A percentile compares a stretch with the other conserved stretches of the same genome.
phyloP scores from a whole-genome alignment of 2,113 vertebrate genomes.

The Melanostigma gelatinosum region DNA sequence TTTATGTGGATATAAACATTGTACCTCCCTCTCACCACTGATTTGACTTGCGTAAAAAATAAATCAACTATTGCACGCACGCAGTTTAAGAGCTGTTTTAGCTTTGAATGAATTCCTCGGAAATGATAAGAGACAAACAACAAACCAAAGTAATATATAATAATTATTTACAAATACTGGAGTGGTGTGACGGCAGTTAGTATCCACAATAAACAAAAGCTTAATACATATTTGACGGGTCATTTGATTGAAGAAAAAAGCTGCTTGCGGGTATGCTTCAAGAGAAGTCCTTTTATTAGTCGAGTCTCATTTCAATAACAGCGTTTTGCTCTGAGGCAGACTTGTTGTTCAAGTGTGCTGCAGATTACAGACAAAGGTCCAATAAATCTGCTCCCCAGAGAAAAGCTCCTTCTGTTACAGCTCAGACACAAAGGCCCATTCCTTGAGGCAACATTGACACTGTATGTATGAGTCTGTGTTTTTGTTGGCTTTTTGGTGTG shows the following conservation, averaged over 20 bases:
- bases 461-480: neutral
- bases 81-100: neutral
- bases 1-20: neutral
- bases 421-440: slow-evolving; percentile 42
- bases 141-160: neutral
- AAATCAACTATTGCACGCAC: neutral
- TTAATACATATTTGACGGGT: slow-evolving; percentile 12
- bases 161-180: neutral
- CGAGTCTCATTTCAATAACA: slow-evolving; percentile 49
- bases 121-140: neutral
- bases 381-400: slow-evolving; percentile 62
- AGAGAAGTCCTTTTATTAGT: slow-evolving; percentile 47
- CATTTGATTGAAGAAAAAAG: slow-evolving; percentile 7
- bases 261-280: slow-evolving; percentile 8
- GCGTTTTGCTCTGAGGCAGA: slow-evolving; percentile 48
- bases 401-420: slow-evolving; percentile 42
- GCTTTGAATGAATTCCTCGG: neutral
- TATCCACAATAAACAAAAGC: slow-evolving; percentile 4
- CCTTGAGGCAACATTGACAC: slow-evolving; percentile 20
- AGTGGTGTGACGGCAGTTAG: neutral
- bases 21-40: neutral
- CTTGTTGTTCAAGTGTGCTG: slow-evolving; percentile 53
- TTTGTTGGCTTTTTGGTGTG: neutral
- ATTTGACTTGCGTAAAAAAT: slow-evolving; percentile 1
- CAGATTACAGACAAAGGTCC: slow-evolving; percentile 62